Percentiles rank a stretch among this genome's conserved stretches.
These are phyloP conservation scores for Oxytorus armatus DNA, from an alignment of 2,888 invertebrate species.

Conservation along the genomic window DNA sequence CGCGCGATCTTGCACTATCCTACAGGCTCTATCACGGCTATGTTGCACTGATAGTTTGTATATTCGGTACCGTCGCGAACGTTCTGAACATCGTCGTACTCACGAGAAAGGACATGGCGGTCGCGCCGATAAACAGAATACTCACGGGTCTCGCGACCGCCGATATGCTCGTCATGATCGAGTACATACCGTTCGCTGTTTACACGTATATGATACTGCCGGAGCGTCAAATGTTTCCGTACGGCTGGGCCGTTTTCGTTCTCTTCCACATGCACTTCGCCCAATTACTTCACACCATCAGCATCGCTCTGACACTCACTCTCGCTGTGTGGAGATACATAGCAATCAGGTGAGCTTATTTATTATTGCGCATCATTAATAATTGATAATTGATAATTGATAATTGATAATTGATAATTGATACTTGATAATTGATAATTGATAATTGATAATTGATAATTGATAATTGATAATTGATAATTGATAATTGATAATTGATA, in stretches of 20 bases:
- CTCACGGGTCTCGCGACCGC: constrained; percentile 94
- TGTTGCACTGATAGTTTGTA: constrained; percentile 92
- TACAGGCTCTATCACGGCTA: constrained; percentile 93
- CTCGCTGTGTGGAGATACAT: constrained; percentile 95
- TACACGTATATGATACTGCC: constrained; percentile 89
- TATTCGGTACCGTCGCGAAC: constrained; percentile 95
- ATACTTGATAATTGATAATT: too few relatives aligned
- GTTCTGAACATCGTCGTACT: constrained; percentile 94
- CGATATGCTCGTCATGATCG: constrained; percentile 95
- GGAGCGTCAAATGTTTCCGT: constrained; percentile 88
- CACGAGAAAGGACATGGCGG: constrained; percentile 92
- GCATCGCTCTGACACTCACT: constrained; percentile 92
- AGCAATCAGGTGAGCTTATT: constrained; percentile 89
- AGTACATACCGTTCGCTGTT: constrained; percentile 91
- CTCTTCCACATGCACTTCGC: constrained; percentile 93
- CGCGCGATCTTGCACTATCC: constrained; percentile 87
- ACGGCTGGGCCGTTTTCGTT: constrained; percentile 90
- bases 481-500: too few relatives aligned
- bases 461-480: too few relatives aligned
- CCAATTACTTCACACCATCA: constrained; percentile 92
- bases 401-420: too few relatives aligned
- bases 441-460: too few relatives aligned
- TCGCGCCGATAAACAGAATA: constrained; percentile 94
- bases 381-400: too few relatives aligned
- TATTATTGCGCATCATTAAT: background rate